phyloP scores from a whole-genome alignment of 92 coral and sea anemone species.

The Phenganax subtilis region DNA sequence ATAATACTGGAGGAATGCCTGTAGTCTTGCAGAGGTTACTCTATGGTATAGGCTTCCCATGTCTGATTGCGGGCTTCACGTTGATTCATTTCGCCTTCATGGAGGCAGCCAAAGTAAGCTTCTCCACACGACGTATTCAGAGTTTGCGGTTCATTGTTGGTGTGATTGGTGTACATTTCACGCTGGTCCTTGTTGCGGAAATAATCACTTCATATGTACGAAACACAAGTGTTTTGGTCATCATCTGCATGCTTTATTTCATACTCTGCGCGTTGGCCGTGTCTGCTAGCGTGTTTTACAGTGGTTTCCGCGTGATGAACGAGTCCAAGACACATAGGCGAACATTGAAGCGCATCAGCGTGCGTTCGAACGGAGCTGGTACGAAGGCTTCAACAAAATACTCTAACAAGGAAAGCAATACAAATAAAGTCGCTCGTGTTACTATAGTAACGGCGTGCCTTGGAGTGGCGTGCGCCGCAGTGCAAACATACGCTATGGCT shows the following conservation, averaged over 20 bases:
- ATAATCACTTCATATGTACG: slow-evolving; percentile 57
- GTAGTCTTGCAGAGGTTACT: slow-evolving; percentile 61
- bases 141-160: slow-evolving; percentile 55
- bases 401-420: slow-evolving; percentile 35
- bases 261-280: slow-evolving; percentile 67
- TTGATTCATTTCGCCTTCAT: slow-evolving; percentile 77
- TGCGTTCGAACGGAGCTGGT: slow-evolving; percentile 1
- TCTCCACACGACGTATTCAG: slow-evolving; percentile 50
- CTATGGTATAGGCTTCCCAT: slow-evolving; percentile 83
- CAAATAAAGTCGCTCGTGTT: slow-evolving; percentile 64
- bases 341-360: slow-evolving; percentile 30
- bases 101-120: slow-evolving; percentile 61
- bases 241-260: slow-evolving; percentile 78
- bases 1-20: slow-evolving; percentile 51
- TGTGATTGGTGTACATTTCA: slow-evolving; percentile 63
- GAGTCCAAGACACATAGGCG: slow-evolving; percentile 31
- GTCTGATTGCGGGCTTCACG: slow-evolving; percentile 76
- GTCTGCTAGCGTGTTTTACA: slow-evolving; percentile 73
- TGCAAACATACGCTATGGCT: slow-evolving; percentile 78
- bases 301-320: slow-evolving; percentile 60
- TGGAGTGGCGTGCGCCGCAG: slow-evolving; percentile 57
- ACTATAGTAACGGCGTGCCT: slow-evolving; percentile 63
- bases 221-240: slow-evolving; percentile 55
- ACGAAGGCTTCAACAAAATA: neutral
- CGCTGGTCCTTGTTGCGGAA: slow-evolving; percentile 63